These are phyloP conservation scores for Spisula subtruncata DNA, from an alignment of 2,888 invertebrate genomes.

Conservation along the genomic window DNA sequence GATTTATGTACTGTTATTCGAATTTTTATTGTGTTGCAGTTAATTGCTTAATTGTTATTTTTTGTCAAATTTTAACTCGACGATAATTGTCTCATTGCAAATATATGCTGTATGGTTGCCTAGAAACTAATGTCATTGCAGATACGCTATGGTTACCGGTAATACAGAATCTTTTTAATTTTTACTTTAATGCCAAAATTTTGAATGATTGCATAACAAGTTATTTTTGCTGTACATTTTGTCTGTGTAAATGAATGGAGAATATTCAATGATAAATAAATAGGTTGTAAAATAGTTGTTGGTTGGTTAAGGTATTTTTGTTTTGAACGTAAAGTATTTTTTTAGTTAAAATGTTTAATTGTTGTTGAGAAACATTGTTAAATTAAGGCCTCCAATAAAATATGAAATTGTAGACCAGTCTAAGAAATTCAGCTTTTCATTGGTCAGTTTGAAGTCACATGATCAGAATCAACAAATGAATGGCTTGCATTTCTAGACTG, in stretches of 20 bases:
- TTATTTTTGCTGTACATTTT: constrained; percentile 5
- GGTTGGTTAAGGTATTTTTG: neutral
- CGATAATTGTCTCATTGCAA: neutral
- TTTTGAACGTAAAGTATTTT: neutral
- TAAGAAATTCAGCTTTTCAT: no score
- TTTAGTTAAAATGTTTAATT: neutral
- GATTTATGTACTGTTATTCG: constrained; percentile 38
- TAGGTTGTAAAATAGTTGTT: neutral
- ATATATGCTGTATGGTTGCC: constrained; percentile 19
- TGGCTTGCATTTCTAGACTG: neutral
- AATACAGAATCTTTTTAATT: neutral
- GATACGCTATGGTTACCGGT: neutral
- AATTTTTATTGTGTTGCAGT: constrained; percentile 35
- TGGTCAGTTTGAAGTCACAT: neutral
- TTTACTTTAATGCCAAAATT: constrained; percentile 9
- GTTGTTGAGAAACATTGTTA: neutral
- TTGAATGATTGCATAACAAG: neutral
- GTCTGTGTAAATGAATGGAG: neutral
- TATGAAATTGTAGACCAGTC: no score
- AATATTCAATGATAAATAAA: neutral
- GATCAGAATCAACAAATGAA: neutral
- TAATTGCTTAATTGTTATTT: constrained; percentile 35
- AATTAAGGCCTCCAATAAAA: neutral
- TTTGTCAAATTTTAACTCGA: neutral
- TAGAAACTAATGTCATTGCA: neutral